Evolutionary conservation across 2,888 invertebrate genomes (phyloP), one percentile per base, ranked within the genome.

Genomic region (Trimorus sp.): DNA sequence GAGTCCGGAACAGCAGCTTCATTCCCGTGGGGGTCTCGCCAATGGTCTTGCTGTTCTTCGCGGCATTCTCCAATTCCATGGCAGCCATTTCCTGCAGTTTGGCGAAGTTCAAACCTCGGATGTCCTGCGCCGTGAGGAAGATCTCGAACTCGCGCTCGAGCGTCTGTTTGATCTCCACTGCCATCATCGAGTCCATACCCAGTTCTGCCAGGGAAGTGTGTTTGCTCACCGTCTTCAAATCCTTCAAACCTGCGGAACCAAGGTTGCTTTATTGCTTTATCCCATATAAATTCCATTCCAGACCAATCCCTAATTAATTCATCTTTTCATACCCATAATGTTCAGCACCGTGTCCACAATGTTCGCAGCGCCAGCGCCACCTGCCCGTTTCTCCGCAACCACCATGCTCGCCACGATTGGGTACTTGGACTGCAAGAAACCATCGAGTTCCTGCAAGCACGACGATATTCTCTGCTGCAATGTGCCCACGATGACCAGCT

Each of bases 171-270:
- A 99, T 97, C 92, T 99, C 98, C 0, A 98, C 97, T 0, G 97
- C 97, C 97, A 98, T 98, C 93, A 99, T 95, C 1, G 98, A 98
- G 92, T 99, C 98, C 95, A 99, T 96, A 45, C 99, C 99, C 83
- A 99, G 93, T 90, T 99, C 98, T 0, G 97, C 96, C 1, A 99
- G 92, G 0, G 95, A 94, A 0, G 95, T 94, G 87, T 95, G 94
- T 80, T 94, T 93, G 56, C 96, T 95, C 0, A 95, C 94, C 0
- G 94, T 94, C 91, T 95, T 96, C 89, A 90, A 89, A 84, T 92
- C 92, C 59, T 91, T 89, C 7, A 92, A 77, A 45, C 91, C 92
- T 93, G 62, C 11, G 76, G 7, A 69, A 48, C 12, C n/a, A 58
- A 51, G 12, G n/a, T n/a, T n/a, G n/a, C n/a, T n/a, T n/a, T n/a